Conservation (phyloP, 1,140 invertebrate species). For the Manduca sexta region DNA sequence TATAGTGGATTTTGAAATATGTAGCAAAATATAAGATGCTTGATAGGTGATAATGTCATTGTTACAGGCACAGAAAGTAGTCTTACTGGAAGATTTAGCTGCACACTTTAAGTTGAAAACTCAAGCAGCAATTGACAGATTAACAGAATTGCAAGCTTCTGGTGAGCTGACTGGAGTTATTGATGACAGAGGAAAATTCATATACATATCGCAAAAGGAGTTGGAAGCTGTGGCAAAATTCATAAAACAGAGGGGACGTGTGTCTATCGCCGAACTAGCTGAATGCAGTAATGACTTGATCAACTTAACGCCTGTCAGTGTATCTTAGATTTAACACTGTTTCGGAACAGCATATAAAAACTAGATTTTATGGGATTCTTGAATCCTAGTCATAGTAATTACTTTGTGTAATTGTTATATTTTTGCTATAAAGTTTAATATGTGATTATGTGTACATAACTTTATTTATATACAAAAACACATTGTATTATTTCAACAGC, state of each 20-base stretch:
- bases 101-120: slow-evolving; percentile 95
- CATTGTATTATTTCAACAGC: too few relatives aligned
- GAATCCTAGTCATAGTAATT: too few relatives aligned
- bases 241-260: slow-evolving; percentile 94
- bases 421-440: too few relatives aligned
- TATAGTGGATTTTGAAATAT: too few relatives aligned
- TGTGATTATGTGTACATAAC: too few relatives aligned
- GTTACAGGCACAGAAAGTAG: slow-evolving; percentile 87
- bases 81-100: slow-evolving; percentile 95
- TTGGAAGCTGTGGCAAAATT: slow-evolving; percentile 95
- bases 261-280: slow-evolving; percentile 94
- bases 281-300: slow-evolving; percentile 96
- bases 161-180: slow-evolving; percentile 94
- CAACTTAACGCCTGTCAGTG: slow-evolving; percentile 80
- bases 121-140: slow-evolving; percentile 87
- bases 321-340: slow-evolving; percentile 18
- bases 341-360: neutral
- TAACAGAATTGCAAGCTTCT: slow-evolving; percentile 88
- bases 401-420: too few relatives aligned
- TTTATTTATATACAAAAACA: too few relatives aligned
- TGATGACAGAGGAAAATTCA: slow-evolving; percentile 99
- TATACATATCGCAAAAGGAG: slow-evolving; percentile 95
- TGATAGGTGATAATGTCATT: too few relatives aligned
- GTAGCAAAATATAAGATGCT: too few relatives aligned
- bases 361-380: too few relatives aligned